Conservation (phyloP, 1,140 invertebrate species). For the Schlechtendalia chinensis region DNA sequence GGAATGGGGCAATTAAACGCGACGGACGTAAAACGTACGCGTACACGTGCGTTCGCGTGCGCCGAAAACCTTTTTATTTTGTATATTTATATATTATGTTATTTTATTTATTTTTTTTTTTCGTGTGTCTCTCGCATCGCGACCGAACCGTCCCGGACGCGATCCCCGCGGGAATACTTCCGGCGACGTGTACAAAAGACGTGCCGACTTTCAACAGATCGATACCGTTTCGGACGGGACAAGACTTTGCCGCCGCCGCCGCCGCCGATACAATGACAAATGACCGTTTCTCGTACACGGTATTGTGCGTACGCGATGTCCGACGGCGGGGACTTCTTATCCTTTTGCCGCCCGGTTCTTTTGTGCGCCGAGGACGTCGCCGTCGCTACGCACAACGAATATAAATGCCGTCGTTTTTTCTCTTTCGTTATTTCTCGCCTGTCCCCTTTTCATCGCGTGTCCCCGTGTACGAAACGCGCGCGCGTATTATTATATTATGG, state of each 20-base stretch:
- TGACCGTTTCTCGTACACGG: constrained; percentile 12
- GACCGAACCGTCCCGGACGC: constrained; percentile 16
- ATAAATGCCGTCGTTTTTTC: constrained; percentile 6
- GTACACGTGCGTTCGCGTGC: not conserved
- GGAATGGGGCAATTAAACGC: not conserved
- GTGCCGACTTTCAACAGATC: constrained; percentile 45
- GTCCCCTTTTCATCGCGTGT: not conserved
- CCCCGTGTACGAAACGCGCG: too few relatives aligned
- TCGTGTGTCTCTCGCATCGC: not conserved
- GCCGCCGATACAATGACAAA: constrained; percentile 46
- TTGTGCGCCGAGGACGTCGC: not conserved
- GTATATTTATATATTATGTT: too few relatives aligned
- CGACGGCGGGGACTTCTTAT: constrained; percentile 1
- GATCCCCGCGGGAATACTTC: constrained; percentile 43
- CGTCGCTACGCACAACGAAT: not conserved
- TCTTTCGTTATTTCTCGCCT: not conserved
- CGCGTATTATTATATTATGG: too few relatives aligned
- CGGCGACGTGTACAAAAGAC: constrained; percentile 41
- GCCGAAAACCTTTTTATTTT: constrained; percentile 10
- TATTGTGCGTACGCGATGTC: not conserved
- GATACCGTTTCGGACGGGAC: constrained; percentile 23
- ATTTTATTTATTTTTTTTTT: too few relatives aligned
- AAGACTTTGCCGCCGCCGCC: not conserved
- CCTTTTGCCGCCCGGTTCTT: constrained; percentile 4
- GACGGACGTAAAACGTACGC: not conserved